These are phyloP conservation scores for Manduca sexta DNA, from an alignment of 1,140 invertebrate species.

Conservation along the genomic window DNA sequence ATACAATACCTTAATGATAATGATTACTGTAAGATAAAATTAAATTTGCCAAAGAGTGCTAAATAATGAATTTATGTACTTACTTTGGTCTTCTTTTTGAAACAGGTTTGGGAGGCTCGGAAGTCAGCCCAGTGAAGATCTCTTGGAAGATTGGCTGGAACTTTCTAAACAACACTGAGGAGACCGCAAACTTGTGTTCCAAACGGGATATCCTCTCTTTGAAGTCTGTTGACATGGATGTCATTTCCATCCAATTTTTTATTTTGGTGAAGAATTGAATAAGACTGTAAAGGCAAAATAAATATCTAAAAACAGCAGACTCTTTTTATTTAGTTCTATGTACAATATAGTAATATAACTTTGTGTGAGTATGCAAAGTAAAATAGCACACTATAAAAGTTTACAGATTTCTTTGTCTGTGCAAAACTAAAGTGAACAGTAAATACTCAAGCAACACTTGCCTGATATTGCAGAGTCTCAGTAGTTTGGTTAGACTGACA, in stretches of 20 bases:
- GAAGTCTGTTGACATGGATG: conserved; percentile 89
- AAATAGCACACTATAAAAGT: too few species aligned
- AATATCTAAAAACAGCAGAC: conserved; percentile 1
- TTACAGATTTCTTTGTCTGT: too few species aligned
- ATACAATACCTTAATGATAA: too few species aligned
- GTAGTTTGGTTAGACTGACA: conserved; percentile 91
- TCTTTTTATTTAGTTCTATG: neutral
- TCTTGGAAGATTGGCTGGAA: conserved; percentile 91
- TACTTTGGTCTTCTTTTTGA: conserved; percentile 80
- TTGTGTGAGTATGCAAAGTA: neutral
- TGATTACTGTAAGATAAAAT: too few species aligned
- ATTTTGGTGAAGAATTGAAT: conserved; percentile 97
- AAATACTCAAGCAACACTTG: conserved; percentile 46
- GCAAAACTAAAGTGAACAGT: conserved; percentile 7
- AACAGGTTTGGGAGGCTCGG: conserved; percentile 74
- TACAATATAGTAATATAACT: neutral
- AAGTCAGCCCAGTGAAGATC: conserved; percentile 82
- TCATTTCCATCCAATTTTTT: conserved; percentile 97
- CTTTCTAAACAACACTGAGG: conserved; percentile 95
- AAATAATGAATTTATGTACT: conserved; percentile 22
- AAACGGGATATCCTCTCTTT: conserved; percentile 88
- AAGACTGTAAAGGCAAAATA: conserved; percentile 62
- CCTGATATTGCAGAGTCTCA: conserved; percentile 92
- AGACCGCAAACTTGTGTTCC: conserved; percentile 95
- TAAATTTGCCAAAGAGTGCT: too few species aligned